phyloP scores from a whole-genome alignment of 2,113 vertebrate genomes.

The Genyomyrus donnyi region DNA sequence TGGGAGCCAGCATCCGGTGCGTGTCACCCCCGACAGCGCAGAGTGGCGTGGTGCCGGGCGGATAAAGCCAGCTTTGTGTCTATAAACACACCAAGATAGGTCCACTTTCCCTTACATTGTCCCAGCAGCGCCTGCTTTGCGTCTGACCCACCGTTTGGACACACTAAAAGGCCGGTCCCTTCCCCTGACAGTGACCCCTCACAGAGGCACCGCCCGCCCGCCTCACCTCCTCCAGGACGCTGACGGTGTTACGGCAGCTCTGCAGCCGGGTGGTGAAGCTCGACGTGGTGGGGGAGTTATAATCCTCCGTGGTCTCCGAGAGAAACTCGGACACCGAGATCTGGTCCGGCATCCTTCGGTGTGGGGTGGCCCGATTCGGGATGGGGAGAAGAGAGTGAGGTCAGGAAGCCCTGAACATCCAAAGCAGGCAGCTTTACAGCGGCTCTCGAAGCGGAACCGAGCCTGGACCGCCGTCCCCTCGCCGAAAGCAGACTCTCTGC shows the following conservation, averaged over 20 bases:
- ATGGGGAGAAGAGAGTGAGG: not conserved
- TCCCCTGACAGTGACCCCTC: not conserved
- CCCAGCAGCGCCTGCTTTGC: not conserved
- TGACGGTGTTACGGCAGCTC: slow-evolving; percentile 96
- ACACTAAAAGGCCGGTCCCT: not conserved
- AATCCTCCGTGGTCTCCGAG: slow-evolving; percentile 97
- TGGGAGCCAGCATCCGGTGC: not conserved
- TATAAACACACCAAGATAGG: not conserved
- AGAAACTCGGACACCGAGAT: slow-evolving; percentile 89
- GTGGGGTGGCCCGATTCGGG: slow-evolving; percentile 35
- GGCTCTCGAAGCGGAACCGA: not conserved
- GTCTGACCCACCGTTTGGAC: not conserved
- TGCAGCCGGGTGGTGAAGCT: slow-evolving; percentile 97
- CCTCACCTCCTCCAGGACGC: slow-evolving; percentile 93
- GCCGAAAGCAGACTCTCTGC: not conserved
- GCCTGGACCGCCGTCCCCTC: not conserved
- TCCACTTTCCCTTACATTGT: not conserved
- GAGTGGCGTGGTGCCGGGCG: not conserved
- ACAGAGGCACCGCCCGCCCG: not conserved
- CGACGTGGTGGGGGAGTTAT: slow-evolving; percentile 97
- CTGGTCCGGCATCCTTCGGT: slow-evolving; percentile 81
- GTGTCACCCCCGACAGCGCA: not conserved
- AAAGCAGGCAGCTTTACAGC: slow-evolving; percentile 1
- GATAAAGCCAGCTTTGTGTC: not conserved
- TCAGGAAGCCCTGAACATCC: slow-evolving; percentile 21